Evolutionary conservation across 2,797 vertebrate species (phyloP).

Genomic region (Labroides dimidiatus): DNA sequence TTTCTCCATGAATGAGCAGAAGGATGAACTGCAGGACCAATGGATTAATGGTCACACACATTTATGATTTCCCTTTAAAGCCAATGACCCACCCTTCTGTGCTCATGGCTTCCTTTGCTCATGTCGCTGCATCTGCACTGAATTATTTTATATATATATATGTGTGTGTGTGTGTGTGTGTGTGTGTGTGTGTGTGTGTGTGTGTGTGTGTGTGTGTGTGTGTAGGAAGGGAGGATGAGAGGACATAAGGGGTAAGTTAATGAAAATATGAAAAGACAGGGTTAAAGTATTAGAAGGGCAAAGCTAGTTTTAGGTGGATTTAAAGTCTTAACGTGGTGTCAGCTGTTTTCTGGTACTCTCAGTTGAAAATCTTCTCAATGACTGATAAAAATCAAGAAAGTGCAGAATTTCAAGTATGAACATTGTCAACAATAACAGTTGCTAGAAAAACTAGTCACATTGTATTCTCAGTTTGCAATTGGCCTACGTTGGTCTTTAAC

Average conservation of each 20-base stretch:
- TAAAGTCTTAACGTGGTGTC: no score
- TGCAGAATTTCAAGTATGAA: no score
- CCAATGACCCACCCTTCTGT: constrained; percentile 25
- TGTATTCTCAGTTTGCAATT: background rate
- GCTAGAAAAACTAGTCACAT: no score
- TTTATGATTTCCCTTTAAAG: constrained; percentile 50
- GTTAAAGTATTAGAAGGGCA: background rate
- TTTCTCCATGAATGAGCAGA: constrained; percentile 45
- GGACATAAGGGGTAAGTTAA: constrained; percentile 6
- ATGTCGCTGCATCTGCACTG: constrained; percentile 21
- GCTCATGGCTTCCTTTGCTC: constrained; percentile 25
- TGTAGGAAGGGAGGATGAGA: constrained; percentile 5
- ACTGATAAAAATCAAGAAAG: no score
- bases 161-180: constrained; percentile 21
- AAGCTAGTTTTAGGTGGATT: background rate
- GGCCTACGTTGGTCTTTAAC: background rate
- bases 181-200: constrained; percentile 18
- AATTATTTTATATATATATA: no score
- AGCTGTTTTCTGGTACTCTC: no score
- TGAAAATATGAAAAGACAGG: constrained; percentile 10
- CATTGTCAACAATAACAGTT: no score
- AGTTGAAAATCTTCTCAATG: no score
- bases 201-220: background rate
- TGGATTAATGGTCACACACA: constrained; percentile 55
- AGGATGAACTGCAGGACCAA: constrained; percentile 40